phyloP scores from a whole-genome alignment of 2,888 invertebrate genomes.

The Leptinotarsa haldemani region DNA sequence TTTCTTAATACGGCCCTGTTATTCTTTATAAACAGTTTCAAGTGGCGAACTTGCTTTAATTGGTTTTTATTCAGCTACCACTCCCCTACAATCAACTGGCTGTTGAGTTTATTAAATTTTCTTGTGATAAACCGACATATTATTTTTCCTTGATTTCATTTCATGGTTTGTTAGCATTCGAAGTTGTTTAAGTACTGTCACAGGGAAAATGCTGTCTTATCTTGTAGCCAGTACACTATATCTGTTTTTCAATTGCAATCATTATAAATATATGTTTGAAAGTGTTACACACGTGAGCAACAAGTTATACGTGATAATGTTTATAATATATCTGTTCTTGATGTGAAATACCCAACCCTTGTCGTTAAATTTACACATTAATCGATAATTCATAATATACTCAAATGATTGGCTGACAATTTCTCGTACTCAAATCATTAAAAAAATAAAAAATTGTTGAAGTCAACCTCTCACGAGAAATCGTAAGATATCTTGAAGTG shows the following conservation, averaged over 20 bases:
- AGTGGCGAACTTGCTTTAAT: neutral
- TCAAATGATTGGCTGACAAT: no score
- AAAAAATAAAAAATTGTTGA: no score
- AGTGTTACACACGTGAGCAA: conserved; percentile 8
- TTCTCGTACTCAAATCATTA: no score
- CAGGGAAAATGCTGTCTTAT: neutral
- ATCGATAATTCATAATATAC: no score
- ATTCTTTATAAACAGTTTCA: neutral
- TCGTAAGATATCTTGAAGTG: no score
- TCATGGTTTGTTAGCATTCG: neutral
- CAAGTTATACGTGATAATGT: neutral
- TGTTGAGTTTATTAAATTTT: neutral
- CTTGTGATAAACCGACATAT: neutral
- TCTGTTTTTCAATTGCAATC: neutral
- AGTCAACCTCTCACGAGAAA: no score
- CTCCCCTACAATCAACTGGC: neutral
- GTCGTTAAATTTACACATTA: neutral
- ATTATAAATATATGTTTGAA: neutral
- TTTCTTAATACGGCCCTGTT: neutral
- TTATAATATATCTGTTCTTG: neutral
- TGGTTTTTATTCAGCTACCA: neutral
- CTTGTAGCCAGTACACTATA: neutral
- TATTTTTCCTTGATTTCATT: neutral
- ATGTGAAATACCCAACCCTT: neutral
- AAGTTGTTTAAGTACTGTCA: neutral